Evolutionary conservation across 1,140 invertebrate genomes (phyloP).

Genomic region (Bombus huntii): DNA sequence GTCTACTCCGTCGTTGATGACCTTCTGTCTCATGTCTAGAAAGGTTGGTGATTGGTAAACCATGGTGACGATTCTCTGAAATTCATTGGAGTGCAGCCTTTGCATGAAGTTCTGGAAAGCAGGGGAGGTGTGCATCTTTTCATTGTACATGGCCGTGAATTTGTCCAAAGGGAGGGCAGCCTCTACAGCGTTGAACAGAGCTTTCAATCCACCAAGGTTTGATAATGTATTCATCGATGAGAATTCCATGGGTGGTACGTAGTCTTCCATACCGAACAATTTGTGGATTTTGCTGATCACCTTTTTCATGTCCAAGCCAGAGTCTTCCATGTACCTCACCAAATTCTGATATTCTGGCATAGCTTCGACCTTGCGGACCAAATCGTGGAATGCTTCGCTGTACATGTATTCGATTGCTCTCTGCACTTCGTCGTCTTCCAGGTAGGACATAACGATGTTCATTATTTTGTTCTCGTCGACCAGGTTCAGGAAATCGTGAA

Average conservation of each 20-base stretch:
- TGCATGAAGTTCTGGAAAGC: no score
- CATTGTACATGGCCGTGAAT: conserved; percentile 37
- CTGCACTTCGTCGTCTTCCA: conserved; percentile 64
- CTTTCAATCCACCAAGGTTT: conserved; percentile 6
- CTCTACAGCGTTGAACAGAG: not conserved
- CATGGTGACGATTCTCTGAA: no score
- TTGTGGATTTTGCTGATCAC: conserved; percentile 45
- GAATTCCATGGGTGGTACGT: not conserved
- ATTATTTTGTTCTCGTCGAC: conserved; percentile 50
- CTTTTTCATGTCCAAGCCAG: conserved; percentile 46
- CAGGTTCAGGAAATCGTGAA: conserved; percentile 53
- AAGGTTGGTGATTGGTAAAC: not conserved
- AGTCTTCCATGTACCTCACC: conserved; percentile 44
- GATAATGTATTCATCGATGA: no score
- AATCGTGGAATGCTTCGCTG: conserved; percentile 52
- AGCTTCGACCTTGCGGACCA: conserved; percentile 52
- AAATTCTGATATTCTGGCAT: conserved; percentile 52
- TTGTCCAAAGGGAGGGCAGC: not conserved
- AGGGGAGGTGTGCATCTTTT: conserved; percentile 25
- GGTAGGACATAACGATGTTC: conserved; percentile 7
- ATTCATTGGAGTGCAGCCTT: no score
- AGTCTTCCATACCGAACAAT: conserved; percentile 48
- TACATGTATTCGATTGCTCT: conserved; percentile 26
- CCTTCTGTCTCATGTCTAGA: not conserved
- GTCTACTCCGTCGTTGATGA: conserved; percentile 25